Base-by-base conservation (phyloP, 2,797 vertebrate species). In the Crocidura indochinensis region DNA sequence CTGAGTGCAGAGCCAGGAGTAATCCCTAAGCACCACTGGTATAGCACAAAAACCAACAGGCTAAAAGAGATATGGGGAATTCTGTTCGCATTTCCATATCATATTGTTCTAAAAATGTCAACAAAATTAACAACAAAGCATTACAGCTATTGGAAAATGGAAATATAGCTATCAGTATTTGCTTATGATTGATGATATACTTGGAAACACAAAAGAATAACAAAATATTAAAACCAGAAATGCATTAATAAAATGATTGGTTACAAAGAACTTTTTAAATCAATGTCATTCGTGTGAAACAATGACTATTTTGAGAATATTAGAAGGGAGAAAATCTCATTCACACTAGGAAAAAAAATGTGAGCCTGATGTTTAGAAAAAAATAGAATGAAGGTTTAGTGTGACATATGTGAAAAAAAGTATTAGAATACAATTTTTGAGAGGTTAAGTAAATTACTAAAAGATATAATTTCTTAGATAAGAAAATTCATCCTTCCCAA, bases 241-340 rank as follows among this genome's bases (percentile, higher is more conserved):
- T 71, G 4, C 20, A 88, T 64, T 92, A 78, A 79, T 79, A 67
- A 77, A 80, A 67, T 75, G 44, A 56, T 19, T 26, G 80, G 27
- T 88, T 81, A 60, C 29, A 62, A 49, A 79, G 91, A 46, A 80
- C 77, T 86, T 71, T 91, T 10, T 80, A 77, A 95, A 91, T 44
- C 64, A 84, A 56, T n/a, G 69, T 1, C 62, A 9, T 88, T 73
- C 62, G 90, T 85, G 87, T 5, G 89, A 92, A 60, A 51, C 22
- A 62, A 49, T 81, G 80, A 81, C 12, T 53, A 82, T 22, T 76
- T 51, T 75, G 10, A 84, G 64, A 87, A 60, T 80, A 46, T n/a
- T 38, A 84, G 2, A 73, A 20, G 38, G 10, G 12, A 47, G 69
- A 44, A 83, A 20, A 46, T 29, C 26, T 1, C 29, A 87, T 46